phyloP scores from a whole-genome alignment of 1,140 invertebrate genomes.

The Patella vulgata region DNA sequence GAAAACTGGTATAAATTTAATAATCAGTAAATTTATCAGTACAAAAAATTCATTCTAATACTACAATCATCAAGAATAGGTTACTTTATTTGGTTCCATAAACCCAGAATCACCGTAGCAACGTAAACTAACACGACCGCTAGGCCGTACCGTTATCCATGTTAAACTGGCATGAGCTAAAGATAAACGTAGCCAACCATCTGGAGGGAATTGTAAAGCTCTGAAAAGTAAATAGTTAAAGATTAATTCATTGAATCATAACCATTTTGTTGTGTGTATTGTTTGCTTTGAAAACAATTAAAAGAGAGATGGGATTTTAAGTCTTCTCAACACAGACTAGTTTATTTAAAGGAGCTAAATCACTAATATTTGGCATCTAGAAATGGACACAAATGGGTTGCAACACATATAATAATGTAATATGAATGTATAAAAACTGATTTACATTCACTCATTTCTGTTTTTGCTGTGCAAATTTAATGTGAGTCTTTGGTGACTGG shows the following conservation, averaged over 20 bases:
- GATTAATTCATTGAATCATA: background rate
- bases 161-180: conserved; percentile 95
- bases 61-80: conserved; percentile 11
- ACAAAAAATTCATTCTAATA: too few relatives aligned
- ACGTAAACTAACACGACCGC: conserved; percentile 84
- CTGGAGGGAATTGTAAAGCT: conserved; percentile 93
- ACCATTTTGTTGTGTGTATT: background rate
- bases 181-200: conserved; percentile 93
- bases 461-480: too few relatives aligned
- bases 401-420: too few relatives aligned
- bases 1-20: too few relatives aligned
- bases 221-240: conserved; percentile 71
- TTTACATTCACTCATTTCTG: too few relatives aligned
- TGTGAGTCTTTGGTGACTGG: too few relatives aligned
- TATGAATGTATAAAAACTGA: too few relatives aligned
- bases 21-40: too few relatives aligned
- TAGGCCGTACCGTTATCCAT: conserved; percentile 85
- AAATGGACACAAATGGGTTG: too few relatives aligned
- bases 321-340: background rate
- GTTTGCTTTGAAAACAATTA: background rate
- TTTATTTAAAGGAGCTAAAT: too few relatives aligned
- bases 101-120: conserved; percentile 89
- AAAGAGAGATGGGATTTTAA: background rate
- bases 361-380: too few relatives aligned
- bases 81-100: conserved; percentile 77